Evolutionary conservation across 2,113 vertebrate species (phyloP), one percentile per base, ranked within the genome.

Genomic region (Melanerpes aurifrons): DNA sequence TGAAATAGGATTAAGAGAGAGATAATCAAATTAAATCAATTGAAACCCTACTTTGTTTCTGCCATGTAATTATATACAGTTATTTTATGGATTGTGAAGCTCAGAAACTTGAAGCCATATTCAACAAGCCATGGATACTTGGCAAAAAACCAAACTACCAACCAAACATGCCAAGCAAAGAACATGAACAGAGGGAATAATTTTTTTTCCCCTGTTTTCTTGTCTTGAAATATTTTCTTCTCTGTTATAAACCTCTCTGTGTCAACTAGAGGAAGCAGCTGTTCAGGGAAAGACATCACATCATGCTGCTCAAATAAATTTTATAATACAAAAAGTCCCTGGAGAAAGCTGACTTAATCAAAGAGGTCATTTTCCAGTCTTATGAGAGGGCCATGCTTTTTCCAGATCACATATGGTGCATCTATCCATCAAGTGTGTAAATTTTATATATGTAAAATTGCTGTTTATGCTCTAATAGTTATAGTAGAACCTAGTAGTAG

Each of bases 21-120:
- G 5, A 69, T 68, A 89, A 94, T 82, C 62, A 90, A 76, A 86
- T 89, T 61, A 85, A 91, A 93, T 82, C 32, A 83, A 53, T 26
- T 31, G 21, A 86, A 95, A 67, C 10, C 7, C n/a, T 81, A n/a
- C 10, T 73, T 77, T 83, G 8, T 6, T 86, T 71, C 85, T 87
- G 9, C 20, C 7, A 10, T 82, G 40, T 78, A 94, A 91, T 68
- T 78, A 75, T 28, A 81, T 48, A 22, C 37, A 66, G 18, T 86
- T 73, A 63, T 78, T 83, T 77, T 83, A 72, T 9, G n/a, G 76
- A 78, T 72, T 25, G 75, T 4, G 8, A 75, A 84, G n/a, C 22
- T 83, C 54, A 77, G 62, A 92, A 94, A 90, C 93, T 32, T 48
- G 5, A 22, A 69, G 3, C n/a, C 12, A n/a, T 78, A 75, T 92